Percentiles rank a stretch among this genome's conserved stretches.
These are phyloP conservation scores for Eumerus sabulonum DNA, from an alignment of 2,888 invertebrate species.

Conservation along the genomic window DNA sequence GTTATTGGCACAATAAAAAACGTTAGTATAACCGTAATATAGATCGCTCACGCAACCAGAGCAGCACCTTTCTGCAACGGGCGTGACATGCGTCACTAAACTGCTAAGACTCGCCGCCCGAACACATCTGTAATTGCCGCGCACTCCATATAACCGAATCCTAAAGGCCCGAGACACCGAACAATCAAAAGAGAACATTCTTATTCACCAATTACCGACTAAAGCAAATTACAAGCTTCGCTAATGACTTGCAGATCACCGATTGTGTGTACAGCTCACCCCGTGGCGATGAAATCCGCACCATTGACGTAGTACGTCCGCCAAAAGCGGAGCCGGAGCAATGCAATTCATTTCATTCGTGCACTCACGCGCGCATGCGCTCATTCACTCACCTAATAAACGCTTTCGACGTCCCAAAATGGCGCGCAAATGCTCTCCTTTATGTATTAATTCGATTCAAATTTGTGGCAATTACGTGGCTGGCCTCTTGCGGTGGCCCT, in stretches of 20 bases:
- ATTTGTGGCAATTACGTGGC: constrained; percentile 66
- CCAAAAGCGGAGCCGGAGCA: constrained; percentile 21
- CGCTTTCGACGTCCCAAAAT: constrained; percentile 53
- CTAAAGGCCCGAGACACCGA: too few species aligned
- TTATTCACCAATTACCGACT: constrained; percentile 49
- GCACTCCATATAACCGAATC: constrained; percentile 18
- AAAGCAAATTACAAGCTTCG: constrained; percentile 49
- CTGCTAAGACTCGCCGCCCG: constrained; percentile 53
- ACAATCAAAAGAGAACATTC: constrained; percentile 6
- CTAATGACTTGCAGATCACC: constrained; percentile 66
- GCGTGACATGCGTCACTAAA: constrained; percentile 67
- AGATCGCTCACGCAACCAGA: constrained; percentile 5
- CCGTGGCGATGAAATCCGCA: constrained; percentile 41
- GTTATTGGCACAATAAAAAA: too few species aligned
- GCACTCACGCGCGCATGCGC: constrained; percentile 4
- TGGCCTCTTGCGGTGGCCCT: constrained; percentile 38
- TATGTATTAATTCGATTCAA: constrained; percentile 65
- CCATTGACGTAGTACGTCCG: too few species aligned
- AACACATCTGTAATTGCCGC: constrained; percentile 48
- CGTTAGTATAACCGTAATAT: background rate
- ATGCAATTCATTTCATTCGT: constrained; percentile 55
- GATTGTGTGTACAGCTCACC: constrained; percentile 24
- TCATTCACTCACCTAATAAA: constrained; percentile 62
- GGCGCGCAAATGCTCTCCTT: constrained; percentile 61
- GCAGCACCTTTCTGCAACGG: constrained; percentile 43